Base-by-base conservation (phyloP, 2,888 invertebrate species). In the Leptogaster cylindrica region DNA sequence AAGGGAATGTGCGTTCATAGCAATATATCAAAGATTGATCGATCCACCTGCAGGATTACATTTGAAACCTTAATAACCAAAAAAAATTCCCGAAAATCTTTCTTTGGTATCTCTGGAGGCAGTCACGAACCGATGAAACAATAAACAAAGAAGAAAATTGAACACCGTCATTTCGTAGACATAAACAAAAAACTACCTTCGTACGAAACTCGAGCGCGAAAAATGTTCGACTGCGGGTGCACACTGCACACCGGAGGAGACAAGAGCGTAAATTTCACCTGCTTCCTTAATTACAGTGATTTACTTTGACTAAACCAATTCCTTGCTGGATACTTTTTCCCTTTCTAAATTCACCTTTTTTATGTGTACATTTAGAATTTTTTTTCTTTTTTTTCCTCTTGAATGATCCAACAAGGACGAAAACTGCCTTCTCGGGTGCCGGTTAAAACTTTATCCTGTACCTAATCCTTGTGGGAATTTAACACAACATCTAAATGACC, bases 271-370 rank as follows among this genome's bases (percentile, higher is more conserved):
- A 33, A 64, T 44, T 64, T 48, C 64, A 63, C 48, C 64, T 46
- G 64, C 48, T 48, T 64, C 64, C 64, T 46, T 64, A 64, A 64
- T 64, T 64, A 64, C 64, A 64, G 48, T 64, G 64, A 64, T 64
- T 64, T 16, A 25, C 46, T 23, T 44, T 31, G 25, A 23, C 41
- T 48, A 64, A 64, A 46, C 48, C 64, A 48, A 64, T 64, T 48
- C 27, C 12, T 8, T n/a, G 10, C 23, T 31, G 33, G 33, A 48
- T 48, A 46, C 31, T 48, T 20, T 14, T 55, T 33, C n/a, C 6
- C 31, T 52, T 52, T 52, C 33, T 31, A 12, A 10, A n/a, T n/a
- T n/a, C n/a, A n/a, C n/a, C n/a, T n/a, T n/a, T n/a, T n/a, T n/a
- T n/a, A n/a, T n/a, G n/a, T n/a, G n/a, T n/a, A n/a, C n/a, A n/a